Conservation (phyloP, 2,113 vertebrate genomes). For the Ivindomyrus marchei region DNA sequence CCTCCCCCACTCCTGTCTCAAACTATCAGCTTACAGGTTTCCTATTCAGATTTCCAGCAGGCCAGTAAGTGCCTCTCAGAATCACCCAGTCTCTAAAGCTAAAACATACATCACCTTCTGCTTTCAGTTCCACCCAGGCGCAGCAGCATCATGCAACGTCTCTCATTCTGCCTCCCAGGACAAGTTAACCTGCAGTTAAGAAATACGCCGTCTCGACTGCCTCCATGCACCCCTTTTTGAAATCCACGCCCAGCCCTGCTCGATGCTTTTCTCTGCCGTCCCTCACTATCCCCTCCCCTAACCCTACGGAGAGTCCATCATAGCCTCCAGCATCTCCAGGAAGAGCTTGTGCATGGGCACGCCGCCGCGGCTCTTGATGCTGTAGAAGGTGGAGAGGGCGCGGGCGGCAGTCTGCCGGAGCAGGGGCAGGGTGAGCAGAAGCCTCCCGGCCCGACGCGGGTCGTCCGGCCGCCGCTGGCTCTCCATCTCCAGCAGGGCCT, state of each 20-base stretch:
- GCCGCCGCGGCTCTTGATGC: constrained; percentile 82
- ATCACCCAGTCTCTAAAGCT: neutral
- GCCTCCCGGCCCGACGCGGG: constrained; percentile 74
- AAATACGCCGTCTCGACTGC: neutral
- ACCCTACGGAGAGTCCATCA: constrained; percentile 81
- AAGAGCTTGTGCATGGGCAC: constrained; percentile 93
- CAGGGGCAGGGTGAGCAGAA: constrained; percentile 80
- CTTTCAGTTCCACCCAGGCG: neutral
- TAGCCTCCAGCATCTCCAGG: constrained; percentile 90
- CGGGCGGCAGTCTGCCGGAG: constrained; percentile 83
- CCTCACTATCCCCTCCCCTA: neutral
- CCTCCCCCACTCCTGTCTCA: neutral
- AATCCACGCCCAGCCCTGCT: constrained; percentile 29
- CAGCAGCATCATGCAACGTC: neutral
- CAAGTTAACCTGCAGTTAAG: neutral
- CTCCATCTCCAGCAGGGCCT: constrained; percentile 80
- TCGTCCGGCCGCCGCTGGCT: constrained; percentile 67
- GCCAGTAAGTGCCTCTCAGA: neutral
- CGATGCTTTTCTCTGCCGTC: constrained; percentile 13
- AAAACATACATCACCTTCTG: neutral
- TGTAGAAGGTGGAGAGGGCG: constrained; percentile 81
- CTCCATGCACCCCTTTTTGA: neutral
- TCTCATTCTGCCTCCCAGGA: neutral
- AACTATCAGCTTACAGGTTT: neutral
- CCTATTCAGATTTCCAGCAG: neutral